Conservation (phyloP, 30 jellyfish, hydroid and myxozoan species). For the Aurelia sp. region DNA sequence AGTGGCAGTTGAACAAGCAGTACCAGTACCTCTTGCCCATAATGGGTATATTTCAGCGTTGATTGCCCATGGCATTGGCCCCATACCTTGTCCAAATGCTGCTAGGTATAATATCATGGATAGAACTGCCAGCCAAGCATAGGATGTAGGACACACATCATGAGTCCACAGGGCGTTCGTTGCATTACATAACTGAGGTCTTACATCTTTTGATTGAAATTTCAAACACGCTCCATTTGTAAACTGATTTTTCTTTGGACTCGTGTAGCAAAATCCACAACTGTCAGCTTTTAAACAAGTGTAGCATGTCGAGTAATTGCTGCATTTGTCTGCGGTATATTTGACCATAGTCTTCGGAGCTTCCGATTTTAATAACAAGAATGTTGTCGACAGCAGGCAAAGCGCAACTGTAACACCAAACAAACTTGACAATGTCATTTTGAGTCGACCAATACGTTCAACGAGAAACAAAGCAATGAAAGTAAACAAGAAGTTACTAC, state of each 20-base stretch:
- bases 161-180: conserved; percentile 55
- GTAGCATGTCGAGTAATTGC: conserved; percentile 35
- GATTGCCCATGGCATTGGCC: conserved; percentile 98
- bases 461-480: conserved; percentile 57
- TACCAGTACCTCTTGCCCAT: conserved; percentile 94
- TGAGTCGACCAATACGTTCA: conserved; percentile 83
- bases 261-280: conserved; percentile 86
- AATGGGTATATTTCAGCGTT: conserved; percentile 95
- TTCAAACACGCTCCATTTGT: conserved; percentile 70
- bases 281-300: conserved; percentile 48
- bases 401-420: conserved; percentile 77
- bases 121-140: conserved; percentile 91
- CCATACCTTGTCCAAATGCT: conserved; percentile 92
- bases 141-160: conserved; percentile 73
- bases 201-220: neutral
- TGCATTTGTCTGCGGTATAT: conserved; percentile 36
- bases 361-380: conserved; percentile 41
- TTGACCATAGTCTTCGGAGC: conserved; percentile 51
- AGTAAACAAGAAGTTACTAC: conserved; percentile 79
- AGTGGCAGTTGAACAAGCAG: conserved; percentile 74
- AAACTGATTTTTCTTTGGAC: neutral
- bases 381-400: conserved; percentile 76
- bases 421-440: conserved; percentile 75
- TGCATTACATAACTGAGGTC: conserved; percentile 13
- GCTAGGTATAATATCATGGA: conserved; percentile 87